Conservation (phyloP, 2,797 vertebrate species). For the Telmatherina bonti region DNA sequence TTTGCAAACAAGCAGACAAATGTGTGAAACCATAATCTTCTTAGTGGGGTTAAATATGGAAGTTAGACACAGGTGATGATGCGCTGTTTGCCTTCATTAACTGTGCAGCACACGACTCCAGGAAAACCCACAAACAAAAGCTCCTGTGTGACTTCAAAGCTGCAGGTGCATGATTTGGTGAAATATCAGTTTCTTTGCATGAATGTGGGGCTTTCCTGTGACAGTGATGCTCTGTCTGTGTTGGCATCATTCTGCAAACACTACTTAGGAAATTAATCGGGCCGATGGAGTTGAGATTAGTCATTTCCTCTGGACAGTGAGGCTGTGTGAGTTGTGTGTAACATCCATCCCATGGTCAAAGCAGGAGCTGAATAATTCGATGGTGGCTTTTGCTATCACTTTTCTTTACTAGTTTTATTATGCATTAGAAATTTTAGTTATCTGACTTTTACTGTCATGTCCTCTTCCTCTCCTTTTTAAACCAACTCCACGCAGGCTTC, state of each 20-base stretch:
- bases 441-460: conserved; percentile 1
- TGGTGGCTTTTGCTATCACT: not conserved
- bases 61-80: not conserved
- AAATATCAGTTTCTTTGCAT: conserved; percentile 18
- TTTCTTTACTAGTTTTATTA: not conserved
- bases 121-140: conserved; percentile 5
- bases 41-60: not conserved
- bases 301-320: conserved; percentile 17
- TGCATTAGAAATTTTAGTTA: not conserved
- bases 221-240: conserved; percentile 4
- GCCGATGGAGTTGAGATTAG: not conserved
- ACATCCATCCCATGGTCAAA: not conserved
- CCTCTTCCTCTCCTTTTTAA: conserved; percentile 18
- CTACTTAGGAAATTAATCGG: not conserved
- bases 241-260: conserved; percentile 21
- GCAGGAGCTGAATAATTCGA: not conserved
- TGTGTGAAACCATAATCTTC: too few species aligned
- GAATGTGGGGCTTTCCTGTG: conserved; percentile 30
- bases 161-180: conserved; percentile 31
- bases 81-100: not conserved
- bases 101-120: not conserved
- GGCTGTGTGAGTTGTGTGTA: not conserved
- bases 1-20: too few species aligned
- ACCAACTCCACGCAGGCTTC: conserved; percentile 28
- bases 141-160: conserved; percentile 16